Evolutionary conservation across 2,888 invertebrate genomes (phyloP).

Genomic region (Noctua pronuba): DNA sequence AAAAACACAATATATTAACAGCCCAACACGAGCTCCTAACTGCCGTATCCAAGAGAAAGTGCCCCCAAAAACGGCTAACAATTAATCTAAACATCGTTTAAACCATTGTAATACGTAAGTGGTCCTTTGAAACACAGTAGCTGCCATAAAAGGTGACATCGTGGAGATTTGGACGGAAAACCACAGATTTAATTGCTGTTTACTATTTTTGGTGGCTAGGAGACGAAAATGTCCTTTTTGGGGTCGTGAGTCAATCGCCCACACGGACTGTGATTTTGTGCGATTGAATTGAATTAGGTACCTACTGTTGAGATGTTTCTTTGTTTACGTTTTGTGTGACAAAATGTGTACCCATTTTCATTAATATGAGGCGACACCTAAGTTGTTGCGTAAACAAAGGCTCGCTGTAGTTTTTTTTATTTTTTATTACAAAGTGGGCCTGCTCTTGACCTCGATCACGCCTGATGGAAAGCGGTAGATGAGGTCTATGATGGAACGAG

Average conservation of each 20-base stretch:
- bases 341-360: neutral
- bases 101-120: constrained; percentile 67
- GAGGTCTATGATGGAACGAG: no score
- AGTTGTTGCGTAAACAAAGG: no score
- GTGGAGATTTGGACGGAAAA: constrained; percentile 78
- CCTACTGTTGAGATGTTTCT: constrained; percentile 20
- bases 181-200: constrained; percentile 68
- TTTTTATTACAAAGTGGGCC: no score
- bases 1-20: constrained; percentile 52
- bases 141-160: constrained; percentile 73
- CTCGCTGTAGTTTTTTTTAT: no score
- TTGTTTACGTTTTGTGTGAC: constrained; percentile 41
- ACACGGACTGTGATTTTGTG: constrained; percentile 63
- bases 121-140: constrained; percentile 76
- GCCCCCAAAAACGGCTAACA: constrained; percentile 65
- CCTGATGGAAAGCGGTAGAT: no score
- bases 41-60: constrained; percentile 60
- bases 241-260: constrained; percentile 72
- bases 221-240: constrained; percentile 70
- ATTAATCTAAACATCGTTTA: constrained; percentile 65
- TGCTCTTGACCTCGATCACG: no score
- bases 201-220: constrained; percentile 65
- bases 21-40: constrained; percentile 44
- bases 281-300: constrained; percentile 60
- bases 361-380: neutral